Base-by-base conservation (phyloP, 1,140 invertebrate species). In the Calephelis nemesis region DNA sequence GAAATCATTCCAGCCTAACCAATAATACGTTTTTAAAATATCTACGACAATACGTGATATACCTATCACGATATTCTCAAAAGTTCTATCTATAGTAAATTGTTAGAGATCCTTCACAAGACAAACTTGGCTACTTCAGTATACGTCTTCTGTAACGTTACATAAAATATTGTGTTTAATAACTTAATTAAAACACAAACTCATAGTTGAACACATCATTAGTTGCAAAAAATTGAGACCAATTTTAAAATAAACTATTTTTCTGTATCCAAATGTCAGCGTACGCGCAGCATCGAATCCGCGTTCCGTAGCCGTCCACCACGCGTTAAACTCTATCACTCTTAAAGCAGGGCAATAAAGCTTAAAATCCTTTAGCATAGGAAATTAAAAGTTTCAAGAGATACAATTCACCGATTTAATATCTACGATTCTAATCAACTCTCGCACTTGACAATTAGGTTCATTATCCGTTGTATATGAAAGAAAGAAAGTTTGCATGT, bases 251-350 rank as follows among this genome's bases (percentile, higher is more conserved):
- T 60, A 40, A 60, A 60, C 74, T 79, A 77, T 75, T 81, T 76
- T 82, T 77, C 76, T 60, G 74, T 76, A 76, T 77, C 68, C 71
- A 87, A 88, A 88, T 90, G 87, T 85, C 87, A 90, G 70, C 75
- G 74, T 70, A 76, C 71, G 72, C 19, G 15, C 10, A 65, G 71
- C 47, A 67, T 66, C 62, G 65, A 69, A 62, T 71, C 60, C 60
- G 72, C 72, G 58, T 71, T 73, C 62, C 47, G 67, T 68, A 72
- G 67, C 70, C 64, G 70, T 70, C 71, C 73, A 76, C 49, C 52
- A 60, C 40, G 15, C 13, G 19, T 45, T 12, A 42, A 5, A 67
- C 8, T 48, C 12, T 10, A 7, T 40, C 13, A 60, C 47, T 10
- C 19, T 47, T 11, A 40, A 49, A 15, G 47, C 63, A 66, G 63